A percentile compares a stretch with the other conserved stretches of the same genome.
Conservation (phyloP, 1,140 invertebrate species). For the Aphelinus atriplicis region DNA sequence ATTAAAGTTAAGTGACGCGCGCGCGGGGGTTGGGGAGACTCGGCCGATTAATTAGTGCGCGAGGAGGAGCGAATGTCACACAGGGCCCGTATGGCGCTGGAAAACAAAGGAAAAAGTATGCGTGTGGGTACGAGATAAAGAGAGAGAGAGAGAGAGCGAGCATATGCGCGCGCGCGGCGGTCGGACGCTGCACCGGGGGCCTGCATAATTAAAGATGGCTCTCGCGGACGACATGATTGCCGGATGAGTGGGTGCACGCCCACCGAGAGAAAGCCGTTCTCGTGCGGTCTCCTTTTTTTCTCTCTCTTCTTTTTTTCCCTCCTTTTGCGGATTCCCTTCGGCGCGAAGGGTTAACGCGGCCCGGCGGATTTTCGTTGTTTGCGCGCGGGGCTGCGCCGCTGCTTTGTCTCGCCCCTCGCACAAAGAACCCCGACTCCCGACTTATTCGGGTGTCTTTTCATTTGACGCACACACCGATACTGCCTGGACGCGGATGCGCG, state of each 20-base stretch:
- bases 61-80: too few species aligned
- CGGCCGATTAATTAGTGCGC: slow-evolving; percentile 9
- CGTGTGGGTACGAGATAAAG: not conserved
- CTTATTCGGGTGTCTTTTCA: too few species aligned
- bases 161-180: not conserved
- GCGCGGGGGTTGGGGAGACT: not conserved
- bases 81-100: not conserved
- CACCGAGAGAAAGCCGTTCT: not conserved
- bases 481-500: too few species aligned
- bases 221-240: too few species aligned
- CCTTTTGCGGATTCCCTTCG: not conserved
- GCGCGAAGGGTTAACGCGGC: not conserved
- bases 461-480: too few species aligned
- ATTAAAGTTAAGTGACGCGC: slow-evolving; percentile 5
- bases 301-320: not conserved
- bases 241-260: too few species aligned
- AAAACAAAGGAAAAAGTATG: slow-evolving; percentile 23
- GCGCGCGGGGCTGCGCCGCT: not conserved
- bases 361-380: not conserved
- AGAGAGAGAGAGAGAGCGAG: not conserved
- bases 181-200: not conserved
- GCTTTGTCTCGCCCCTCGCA: too few species aligned
- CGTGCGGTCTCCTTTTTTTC: not conserved
- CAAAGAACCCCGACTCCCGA: too few species aligned
- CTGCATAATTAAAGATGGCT: slow-evolving; percentile 32